Evolutionary conservation across 2,888 invertebrate genomes (phyloP), one percentile per base, ranked within the genome.

Genomic region (Eupithecia inturbata): DNA sequence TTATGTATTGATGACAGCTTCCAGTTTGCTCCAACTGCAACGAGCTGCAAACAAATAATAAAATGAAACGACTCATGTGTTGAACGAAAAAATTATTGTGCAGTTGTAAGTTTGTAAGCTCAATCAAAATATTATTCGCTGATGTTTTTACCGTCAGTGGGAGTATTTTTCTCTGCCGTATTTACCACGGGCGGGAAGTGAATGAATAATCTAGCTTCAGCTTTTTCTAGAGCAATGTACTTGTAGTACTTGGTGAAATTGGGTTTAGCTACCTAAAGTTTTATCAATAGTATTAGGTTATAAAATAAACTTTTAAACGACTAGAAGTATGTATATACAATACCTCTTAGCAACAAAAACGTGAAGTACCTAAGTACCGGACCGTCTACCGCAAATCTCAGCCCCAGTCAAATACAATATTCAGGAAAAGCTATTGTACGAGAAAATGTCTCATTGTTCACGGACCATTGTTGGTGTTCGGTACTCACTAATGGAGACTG

Each of bases 371-470:
- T 36, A 57, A 57, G 26, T 57, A 57, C 12, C 57, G 57, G 63
- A 72, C 31, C 66, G n/a, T 72, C 72, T 75, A 77, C 77, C 76
- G 69, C 77, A 72, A 70, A 85, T 86, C 84, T 80, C 84, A 82
- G 85, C 87, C 88, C 88, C 89, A 92, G 89, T 90, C 87, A 91
- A 92, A 92, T 91, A 92, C 92, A 91, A 75, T 73, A 75, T 92
- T 91, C 91, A 90, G 90, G 91, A 90, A 90, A 89, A 91, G 88
- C 91, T 85, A 92, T 92, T 92, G 92, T 92, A 87, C 82, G 80
- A 84, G 89, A 90, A 92, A 92, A 92, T 90, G 91, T 89, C 84
- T 87, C 91, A 90, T 92, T 93, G 93, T 93, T 92, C 89, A 76
- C 77, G 76, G 81, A 28, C 89, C 82, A 91, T 91, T 91, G 91